Evolutionary conservation across 2,888 invertebrate genomes (phyloP).

Genomic region (Drosophila yooni): DNA sequence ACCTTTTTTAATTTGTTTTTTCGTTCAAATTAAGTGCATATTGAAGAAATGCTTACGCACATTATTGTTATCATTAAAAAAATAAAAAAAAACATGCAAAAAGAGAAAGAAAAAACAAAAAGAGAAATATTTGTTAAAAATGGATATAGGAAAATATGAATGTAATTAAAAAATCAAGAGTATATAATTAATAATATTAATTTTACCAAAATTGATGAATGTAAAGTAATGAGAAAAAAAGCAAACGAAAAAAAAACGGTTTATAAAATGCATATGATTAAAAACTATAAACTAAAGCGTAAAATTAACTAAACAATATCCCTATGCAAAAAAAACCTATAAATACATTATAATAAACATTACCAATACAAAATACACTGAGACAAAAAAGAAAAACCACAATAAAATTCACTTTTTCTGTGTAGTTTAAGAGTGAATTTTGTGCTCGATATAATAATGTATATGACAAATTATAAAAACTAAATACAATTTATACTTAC

Average conservation of each 20-base stretch:
- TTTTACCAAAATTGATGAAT: constrained; percentile 78
- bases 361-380: constrained; percentile 45
- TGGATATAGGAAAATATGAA: constrained; percentile 46
- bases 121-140: constrained; percentile 64
- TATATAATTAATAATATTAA: constrained; percentile 70
- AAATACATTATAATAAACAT: constrained; percentile 50
- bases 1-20: constrained; percentile 20
- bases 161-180: constrained; percentile 46
- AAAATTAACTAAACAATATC: constrained; percentile 71
- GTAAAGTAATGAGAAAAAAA: constrained; percentile 55
- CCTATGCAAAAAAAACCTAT: constrained; percentile 56
- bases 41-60: constrained; percentile 70
- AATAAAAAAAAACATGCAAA: constrained; percentile 22
- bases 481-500: constrained; percentile 35
- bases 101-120: constrained; percentile 38
- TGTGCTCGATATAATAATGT: constrained; percentile 39
- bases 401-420: constrained; percentile 47
- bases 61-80: constrained; percentile 72
- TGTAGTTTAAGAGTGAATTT: constrained; percentile 55
- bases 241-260: constrained; percentile 42
- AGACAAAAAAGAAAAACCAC: constrained; percentile 43
- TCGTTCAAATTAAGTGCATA: constrained; percentile 40
- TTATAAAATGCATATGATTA: constrained; percentile 70
- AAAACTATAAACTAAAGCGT: constrained; percentile 64
- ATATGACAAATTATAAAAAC: constrained; percentile 12